These are phyloP conservation scores for Acanthis flammea DNA, from an alignment of 2,797 vertebrate genomes.

Conservation along the genomic window DNA sequence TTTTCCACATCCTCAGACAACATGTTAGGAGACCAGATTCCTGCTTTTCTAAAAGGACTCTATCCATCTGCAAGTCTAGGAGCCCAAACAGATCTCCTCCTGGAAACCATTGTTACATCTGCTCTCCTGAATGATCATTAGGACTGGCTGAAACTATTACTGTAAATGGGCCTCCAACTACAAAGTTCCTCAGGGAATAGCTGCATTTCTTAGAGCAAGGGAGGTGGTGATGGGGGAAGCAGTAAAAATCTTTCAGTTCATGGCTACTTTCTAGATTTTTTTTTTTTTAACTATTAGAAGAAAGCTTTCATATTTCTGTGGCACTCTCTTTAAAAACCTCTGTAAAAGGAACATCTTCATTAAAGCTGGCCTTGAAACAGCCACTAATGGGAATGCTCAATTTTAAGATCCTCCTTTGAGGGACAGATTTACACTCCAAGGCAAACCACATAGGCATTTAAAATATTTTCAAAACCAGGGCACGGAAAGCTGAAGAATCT, in stretches of 20 bases:
- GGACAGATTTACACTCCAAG: conserved; percentile 39
- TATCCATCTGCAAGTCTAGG: background rate
- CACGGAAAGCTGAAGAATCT: conserved; percentile 7
- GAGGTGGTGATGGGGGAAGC: background rate
- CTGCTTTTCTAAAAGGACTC: background rate
- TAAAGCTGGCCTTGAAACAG: conserved; percentile 37
- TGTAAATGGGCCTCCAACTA: background rate
- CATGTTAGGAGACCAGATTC: background rate
- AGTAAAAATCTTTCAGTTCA: background rate
- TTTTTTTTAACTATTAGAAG: background rate
- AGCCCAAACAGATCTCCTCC: background rate
- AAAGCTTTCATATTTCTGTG: background rate
- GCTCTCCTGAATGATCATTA: background rate
- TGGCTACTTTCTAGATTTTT: background rate
- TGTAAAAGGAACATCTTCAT: conserved; percentile 20
- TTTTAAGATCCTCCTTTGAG: conserved; percentile 44
- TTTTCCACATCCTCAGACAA: background rate
- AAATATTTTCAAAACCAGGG: conserved; percentile 52
- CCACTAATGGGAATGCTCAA: conserved; percentile 35
- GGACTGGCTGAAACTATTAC: background rate
- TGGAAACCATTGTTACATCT: background rate
- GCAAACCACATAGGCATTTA: conserved; percentile 41
- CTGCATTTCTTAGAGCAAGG: background rate
- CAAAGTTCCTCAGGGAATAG: background rate
- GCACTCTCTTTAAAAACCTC: background rate